Conservation (phyloP, 2,888 invertebrate genomes). For the Corythucha ciliata region DNA sequence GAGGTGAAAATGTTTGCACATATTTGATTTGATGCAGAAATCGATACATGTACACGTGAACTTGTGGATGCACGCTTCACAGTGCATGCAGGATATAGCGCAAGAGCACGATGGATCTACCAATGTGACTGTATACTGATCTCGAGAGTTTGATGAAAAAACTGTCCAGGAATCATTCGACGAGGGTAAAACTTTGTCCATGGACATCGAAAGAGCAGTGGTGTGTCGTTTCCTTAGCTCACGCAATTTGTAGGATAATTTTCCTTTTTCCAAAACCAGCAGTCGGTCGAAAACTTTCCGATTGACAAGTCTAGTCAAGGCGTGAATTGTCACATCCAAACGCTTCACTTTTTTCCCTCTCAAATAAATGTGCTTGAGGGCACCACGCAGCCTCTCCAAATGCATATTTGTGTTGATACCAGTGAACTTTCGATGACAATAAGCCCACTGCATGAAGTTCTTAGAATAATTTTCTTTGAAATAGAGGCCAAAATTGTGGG, state of each 20-base stretch:
- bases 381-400: constrained; percentile 32
- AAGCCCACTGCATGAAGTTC: constrained; percentile 21
- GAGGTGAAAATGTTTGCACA: constrained; percentile 9
- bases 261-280: constrained; percentile 8
- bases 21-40: constrained; percentile 10
- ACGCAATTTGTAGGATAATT: not conserved
- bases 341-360: constrained; percentile 29
- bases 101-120: constrained; percentile 2
- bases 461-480: not conserved
- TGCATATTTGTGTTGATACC: constrained; percentile 35
- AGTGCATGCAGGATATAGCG: not conserved
- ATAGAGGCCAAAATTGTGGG: constrained; percentile 4
- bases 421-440: constrained; percentile 28
- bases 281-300: constrained; percentile 6
- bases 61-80: constrained; percentile 5
- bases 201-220: not conserved
- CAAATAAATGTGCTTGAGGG: constrained; percentile 29
- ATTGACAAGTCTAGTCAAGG: constrained; percentile 4
- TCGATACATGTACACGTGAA: constrained; percentile 10
- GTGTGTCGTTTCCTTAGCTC: constrained; percentile 3
- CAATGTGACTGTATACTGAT: not conserved
- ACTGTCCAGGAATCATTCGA: constrained; percentile 3
- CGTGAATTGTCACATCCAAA: constrained; percentile 15
- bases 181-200: not conserved
- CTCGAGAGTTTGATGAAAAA: constrained; percentile 6